Conservation (phyloP, 1,140 invertebrate species). For the Nilaparvata lugens region DNA sequence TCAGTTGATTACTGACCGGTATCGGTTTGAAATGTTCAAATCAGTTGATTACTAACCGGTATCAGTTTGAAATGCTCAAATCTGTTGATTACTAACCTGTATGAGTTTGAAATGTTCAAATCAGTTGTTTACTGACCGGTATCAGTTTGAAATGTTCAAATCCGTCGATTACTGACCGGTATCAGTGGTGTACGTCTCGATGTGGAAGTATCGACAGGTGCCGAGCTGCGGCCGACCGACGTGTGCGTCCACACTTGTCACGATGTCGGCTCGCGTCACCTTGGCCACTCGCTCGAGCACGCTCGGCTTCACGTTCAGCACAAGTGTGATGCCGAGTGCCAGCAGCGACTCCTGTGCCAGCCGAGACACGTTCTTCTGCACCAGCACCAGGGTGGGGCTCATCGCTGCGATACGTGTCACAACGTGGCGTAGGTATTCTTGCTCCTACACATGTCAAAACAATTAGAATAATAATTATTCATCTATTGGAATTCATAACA, state of each 20-base stretch:
- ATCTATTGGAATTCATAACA: no score
- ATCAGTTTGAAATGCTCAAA: no score
- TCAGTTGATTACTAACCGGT: no score
- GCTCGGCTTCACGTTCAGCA: conserved; percentile 77
- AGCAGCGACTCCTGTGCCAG: conserved; percentile 79
- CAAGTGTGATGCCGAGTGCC: conserved; percentile 71
- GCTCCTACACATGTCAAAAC: no score
- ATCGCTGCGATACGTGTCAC: conserved; percentile 80
- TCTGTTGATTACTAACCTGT: no score
- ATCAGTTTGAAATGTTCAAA: no score
- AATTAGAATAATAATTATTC: no score
- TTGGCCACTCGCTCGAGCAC: conserved; percentile 77
- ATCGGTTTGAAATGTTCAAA: no score
- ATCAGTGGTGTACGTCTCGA: conserved; percentile 53
- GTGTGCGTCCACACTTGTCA: conserved; percentile 83
- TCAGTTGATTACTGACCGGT: no score
- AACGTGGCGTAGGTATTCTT: conserved; percentile 78
- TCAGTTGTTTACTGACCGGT: no score
- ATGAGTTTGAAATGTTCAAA: no score
- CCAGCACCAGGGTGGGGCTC: conserved; percentile 78
- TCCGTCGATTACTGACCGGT: conserved; percentile 43
- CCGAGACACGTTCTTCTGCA: conserved; percentile 80
- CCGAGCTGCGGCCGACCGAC: conserved; percentile 76
- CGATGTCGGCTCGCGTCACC: conserved; percentile 75
- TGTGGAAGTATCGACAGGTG: conserved; percentile 76